Evolutionary conservation across 2,888 invertebrate species (phyloP).

Genomic region (Invenusta paracnida): DNA sequence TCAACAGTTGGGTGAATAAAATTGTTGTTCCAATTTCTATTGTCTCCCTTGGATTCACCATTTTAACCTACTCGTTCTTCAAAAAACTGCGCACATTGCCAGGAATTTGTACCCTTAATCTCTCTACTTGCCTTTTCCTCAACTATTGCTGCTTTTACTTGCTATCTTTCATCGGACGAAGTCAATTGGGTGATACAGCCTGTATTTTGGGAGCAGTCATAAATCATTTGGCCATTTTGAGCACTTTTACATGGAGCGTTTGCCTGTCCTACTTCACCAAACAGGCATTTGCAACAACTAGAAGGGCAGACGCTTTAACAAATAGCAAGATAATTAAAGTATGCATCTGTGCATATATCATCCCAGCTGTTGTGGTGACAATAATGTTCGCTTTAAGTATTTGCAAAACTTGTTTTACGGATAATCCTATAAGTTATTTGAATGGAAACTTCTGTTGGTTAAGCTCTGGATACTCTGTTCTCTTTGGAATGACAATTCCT

Average conservation of each 20-base stretch:
- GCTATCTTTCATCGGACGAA: background rate
- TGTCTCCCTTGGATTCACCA: background rate
- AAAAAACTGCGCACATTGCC: background rate
- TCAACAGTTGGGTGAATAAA: background rate
- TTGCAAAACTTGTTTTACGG: background rate
- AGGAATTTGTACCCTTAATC: background rate
- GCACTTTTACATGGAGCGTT: conserved; percentile 28
- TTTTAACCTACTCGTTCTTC: background rate
- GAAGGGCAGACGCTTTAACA: background rate
- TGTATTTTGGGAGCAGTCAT: conserved; percentile 10
- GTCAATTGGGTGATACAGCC: background rate
- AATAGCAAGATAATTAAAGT: background rate
- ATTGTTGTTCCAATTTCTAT: background rate
- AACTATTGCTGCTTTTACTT: background rate
- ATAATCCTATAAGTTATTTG: background rate
- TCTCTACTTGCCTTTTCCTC: background rate
- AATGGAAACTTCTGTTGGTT: background rate
- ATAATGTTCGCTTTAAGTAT: background rate
- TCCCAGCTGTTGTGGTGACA: background rate
- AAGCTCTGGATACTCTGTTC: background rate
- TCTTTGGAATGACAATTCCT: background rate
- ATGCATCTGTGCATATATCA: background rate
- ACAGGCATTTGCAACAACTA: background rate
- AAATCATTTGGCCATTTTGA: background rate
- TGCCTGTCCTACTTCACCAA: background rate